Base-by-base conservation (phyloP, 1,140 invertebrate genomes). In the Drosophila lacteicornis region DNA sequence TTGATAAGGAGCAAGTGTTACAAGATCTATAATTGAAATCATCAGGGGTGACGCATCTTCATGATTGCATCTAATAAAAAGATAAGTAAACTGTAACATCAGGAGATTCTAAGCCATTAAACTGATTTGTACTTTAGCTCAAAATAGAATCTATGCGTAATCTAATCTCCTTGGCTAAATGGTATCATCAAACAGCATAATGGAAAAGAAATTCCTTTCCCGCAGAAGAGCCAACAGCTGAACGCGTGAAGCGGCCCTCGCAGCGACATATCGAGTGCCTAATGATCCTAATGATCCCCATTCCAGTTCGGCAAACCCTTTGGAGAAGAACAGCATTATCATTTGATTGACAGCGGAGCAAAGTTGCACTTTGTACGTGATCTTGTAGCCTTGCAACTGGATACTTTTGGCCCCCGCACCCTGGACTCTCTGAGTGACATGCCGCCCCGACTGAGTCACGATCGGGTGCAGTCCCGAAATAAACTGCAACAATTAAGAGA, bases 361-460 rank as follows among this genome's bases (percentile, higher is more conserved):
- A 61, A 88, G 76, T 83, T 86, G 80, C 77, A 88, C 77, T 75
- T 80, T 88, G 84, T 84, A 84, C 84, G 84, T 87, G 84, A 87
- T 88, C 65, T 87, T 87, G 84, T 87, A 78, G 84, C 73, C 65
- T 78, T 88, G 84, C 80, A 87, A 87, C 67, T 83, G 77, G 84
- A 87, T 87, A 88, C 84, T 53, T 67, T 77, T 53, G 49, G 53
- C 57, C 60, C 71, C 61, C 53, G 53, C 68, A 40, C 40, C 53
- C 53, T 56, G 36, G 57, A 42, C 51, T 49, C 57, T 30, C 27
- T 61, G 56, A 77, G 63, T 77, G 75, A 61, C 75, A 78, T 77
- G 75, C 65, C 53, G 55, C 47, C 43, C 40, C 47, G 30, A 47
- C 36, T 73, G 78, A 69, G 58, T 74, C 47, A 74, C 43, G 50